Evolutionary conservation across 2,113 vertebrate genomes (phyloP).

Genomic region (Megaptera novaeangliae): DNA sequence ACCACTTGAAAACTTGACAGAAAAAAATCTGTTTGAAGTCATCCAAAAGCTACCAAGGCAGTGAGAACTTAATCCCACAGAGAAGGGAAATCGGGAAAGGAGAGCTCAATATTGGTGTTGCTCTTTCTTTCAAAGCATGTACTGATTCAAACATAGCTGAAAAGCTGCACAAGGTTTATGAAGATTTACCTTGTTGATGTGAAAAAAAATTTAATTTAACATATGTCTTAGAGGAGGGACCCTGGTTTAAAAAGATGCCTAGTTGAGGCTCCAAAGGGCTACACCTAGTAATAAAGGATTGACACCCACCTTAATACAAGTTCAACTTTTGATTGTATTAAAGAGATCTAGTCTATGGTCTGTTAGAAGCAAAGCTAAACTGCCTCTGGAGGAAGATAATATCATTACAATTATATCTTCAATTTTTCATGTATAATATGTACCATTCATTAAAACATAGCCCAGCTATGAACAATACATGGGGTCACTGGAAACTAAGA

Average conservation of each 20-base stretch:
- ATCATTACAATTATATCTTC: neutral
- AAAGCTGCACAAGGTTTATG: neutral
- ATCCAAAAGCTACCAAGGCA: neutral
- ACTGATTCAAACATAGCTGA: neutral
- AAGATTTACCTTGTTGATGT: neutral
- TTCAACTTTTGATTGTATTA: neutral
- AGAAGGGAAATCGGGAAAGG: neutral
- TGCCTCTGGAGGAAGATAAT: neutral
- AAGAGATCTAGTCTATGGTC: neutral
- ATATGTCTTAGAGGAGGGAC: neutral
- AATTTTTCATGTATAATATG: neutral
- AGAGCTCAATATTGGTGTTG: neutral
- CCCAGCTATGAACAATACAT: neutral
- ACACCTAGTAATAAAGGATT: neutral
- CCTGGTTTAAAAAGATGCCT: neutral
- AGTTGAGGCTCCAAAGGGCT: neutral
- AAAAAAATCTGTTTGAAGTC: neutral
- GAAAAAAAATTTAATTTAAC: neutral
- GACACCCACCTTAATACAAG: neutral
- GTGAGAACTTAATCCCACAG: neutral
- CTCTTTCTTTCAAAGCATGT: neutral
- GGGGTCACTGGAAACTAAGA: neutral
- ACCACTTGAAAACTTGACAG: neutral
- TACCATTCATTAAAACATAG: neutral
- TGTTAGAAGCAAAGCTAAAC: neutral